These are phyloP conservation scores for Eriosoma lanigerum DNA, from an alignment of 1,140 invertebrate genomes.

Conservation along the genomic window DNA sequence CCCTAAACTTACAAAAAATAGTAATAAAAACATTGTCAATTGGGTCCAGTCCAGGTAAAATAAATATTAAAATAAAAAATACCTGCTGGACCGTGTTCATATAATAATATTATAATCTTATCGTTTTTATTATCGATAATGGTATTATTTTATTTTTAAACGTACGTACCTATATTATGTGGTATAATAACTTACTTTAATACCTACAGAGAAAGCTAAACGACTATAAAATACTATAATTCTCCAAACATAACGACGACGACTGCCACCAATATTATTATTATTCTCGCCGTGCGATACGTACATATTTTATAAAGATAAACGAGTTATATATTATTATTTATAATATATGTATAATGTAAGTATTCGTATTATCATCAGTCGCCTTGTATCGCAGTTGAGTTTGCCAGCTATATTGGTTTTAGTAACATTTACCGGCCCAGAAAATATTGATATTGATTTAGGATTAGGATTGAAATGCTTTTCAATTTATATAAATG, in stretches of 20 bases:
- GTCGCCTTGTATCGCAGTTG: neutral
- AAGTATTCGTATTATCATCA: neutral
- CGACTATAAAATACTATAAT: neutral
- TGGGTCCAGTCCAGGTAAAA: neutral
- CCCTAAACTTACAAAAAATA: too few species aligned
- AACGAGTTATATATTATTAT: too few species aligned
- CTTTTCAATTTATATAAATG: too few species aligned
- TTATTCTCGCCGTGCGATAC: neutral
- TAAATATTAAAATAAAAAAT: too few species aligned
- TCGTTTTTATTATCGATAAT: conserved; percentile 13
- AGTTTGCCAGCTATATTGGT: too few species aligned
- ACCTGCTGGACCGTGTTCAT: neutral
- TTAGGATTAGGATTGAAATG: too few species aligned
- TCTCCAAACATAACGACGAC: neutral
- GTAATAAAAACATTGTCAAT: conserved; percentile 6
- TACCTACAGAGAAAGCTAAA: conserved; percentile 8
- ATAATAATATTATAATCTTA: neutral
- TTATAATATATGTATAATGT: too few species aligned
- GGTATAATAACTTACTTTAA: neutral
- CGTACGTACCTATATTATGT: neutral
- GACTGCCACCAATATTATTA: neutral
- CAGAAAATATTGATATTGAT: too few species aligned
- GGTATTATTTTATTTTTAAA: conserved; percentile 6
- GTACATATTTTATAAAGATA: neutral
- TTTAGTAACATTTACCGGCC: too few species aligned